phyloP scores from a whole-genome alignment of 2,797 vertebrate genomes.

The Acanthurus lineatus region DNA sequence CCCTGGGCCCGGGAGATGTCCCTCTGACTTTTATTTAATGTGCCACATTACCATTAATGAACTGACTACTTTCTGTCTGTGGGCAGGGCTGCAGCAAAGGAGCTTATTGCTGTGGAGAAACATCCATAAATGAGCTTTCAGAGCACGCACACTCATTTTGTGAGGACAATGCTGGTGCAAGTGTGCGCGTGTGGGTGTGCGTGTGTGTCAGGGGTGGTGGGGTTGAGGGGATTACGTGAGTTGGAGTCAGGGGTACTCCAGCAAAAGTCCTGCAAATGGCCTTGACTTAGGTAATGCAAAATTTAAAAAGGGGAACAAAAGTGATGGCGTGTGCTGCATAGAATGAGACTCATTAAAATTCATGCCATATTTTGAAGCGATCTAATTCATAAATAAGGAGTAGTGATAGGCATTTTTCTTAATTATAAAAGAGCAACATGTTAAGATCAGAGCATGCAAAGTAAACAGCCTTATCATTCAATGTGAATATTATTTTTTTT shows the following conservation, averaged over 20 bases:
- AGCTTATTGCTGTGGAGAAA: constrained; percentile 76
- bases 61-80: constrained; percentile 81
- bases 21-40: constrained; percentile 89
- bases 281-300: constrained; percentile 66
- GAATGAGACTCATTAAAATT: constrained; percentile 62
- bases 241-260: constrained; percentile 17
- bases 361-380: constrained; percentile 53
- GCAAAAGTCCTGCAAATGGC: constrained; percentile 53
- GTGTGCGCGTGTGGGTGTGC: constrained; percentile 12
- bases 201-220: background rate
- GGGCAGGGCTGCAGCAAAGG: constrained; percentile 72
- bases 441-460: constrained; percentile 51
- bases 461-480: constrained; percentile 37
- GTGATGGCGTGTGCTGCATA: constrained; percentile 25
- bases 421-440: constrained; percentile 43
- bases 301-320: constrained; percentile 62
- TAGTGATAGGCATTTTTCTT: constrained; percentile 49
- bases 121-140: constrained; percentile 76
- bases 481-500: constrained; percentile 35
- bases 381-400: constrained; percentile 53
- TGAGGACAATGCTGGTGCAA: constrained; percentile 48
- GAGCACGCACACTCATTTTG: constrained; percentile 65
- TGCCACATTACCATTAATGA: constrained; percentile 89
- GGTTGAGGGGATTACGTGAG: constrained; percentile 11
- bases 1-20: constrained; percentile 84